Percentiles rank a stretch among this genome's conserved stretches.
These are phyloP conservation scores for Sthenelais limicola DNA, from an alignment of 2,888 invertebrate genomes.

Conservation along the genomic window DNA sequence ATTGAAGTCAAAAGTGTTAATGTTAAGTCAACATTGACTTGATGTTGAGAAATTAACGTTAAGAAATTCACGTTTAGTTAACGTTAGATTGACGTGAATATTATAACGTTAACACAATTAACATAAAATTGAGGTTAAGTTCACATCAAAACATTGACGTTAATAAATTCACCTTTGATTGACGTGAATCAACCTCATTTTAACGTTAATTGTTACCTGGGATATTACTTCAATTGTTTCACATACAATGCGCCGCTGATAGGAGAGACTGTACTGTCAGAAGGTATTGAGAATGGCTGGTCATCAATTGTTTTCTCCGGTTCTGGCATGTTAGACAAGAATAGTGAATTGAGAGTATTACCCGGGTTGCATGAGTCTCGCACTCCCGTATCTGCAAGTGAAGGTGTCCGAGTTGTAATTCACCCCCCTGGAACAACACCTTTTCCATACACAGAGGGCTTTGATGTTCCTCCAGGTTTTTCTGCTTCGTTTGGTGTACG, in stretches of 20 bases:
- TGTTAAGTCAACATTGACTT: no score
- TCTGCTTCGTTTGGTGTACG: constrained; percentile 52
- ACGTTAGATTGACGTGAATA: no score
- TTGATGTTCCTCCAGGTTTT: constrained; percentile 52
- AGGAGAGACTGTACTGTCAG: constrained; percentile 43
- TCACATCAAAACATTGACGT: no score
- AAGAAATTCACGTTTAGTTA: no score
- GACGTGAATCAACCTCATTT: no score
- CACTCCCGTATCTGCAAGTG: constrained; percentile 50
- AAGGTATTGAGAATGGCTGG: constrained; percentile 54
- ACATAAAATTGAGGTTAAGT: no score
- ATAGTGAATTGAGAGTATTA: constrained; percentile 49
- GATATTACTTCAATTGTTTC: constrained; percentile 53
- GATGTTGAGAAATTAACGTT: no score
- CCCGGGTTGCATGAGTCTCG: constrained; percentile 51
- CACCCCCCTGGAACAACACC: constrained; percentile 50
- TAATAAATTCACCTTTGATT: no score
- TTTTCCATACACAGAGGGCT: constrained; percentile 52
- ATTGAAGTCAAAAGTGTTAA: no score
- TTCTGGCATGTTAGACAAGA: constrained; percentile 51
- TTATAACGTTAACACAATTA: no score
- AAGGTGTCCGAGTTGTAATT: constrained; percentile 52
- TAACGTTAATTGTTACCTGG: no score
- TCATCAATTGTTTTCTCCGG: constrained; percentile 49
- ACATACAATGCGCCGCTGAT: constrained; percentile 48